Conservation (phyloP, 2,797 vertebrate species). For the Lacerta viridis region DNA sequence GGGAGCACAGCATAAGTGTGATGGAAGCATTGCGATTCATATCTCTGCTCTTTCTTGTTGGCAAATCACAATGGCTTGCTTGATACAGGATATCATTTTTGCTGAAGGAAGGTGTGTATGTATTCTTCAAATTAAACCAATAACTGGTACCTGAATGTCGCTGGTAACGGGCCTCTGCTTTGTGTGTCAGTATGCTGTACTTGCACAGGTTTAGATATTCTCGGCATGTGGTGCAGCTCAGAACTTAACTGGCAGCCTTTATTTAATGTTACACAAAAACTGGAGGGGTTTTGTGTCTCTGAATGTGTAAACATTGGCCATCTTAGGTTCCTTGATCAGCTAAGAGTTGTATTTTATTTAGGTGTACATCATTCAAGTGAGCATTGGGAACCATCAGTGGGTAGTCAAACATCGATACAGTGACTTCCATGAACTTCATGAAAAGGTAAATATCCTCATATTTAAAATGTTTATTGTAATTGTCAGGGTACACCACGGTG, state of each 20-base stretch:
- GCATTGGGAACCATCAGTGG: constrained; percentile 90
- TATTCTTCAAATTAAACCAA: no score
- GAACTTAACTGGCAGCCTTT: not conserved
- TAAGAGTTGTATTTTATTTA: constrained; percentile 72
- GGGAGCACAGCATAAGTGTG: no score
- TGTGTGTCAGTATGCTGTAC: not conserved
- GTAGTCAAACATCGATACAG: constrained; percentile 97
- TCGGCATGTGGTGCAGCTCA: not conserved
- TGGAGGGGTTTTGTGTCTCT: not conserved
- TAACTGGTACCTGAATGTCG: not conserved
- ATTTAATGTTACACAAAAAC: not conserved
- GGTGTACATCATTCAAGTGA: constrained; percentile 96
- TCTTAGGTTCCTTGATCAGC: not conserved
- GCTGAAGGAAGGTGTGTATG: not conserved
- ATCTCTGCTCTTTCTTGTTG: not conserved
- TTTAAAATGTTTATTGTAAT: constrained; percentile 19
- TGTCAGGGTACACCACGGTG: no score
- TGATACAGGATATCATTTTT: no score
- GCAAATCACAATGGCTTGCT: no score
- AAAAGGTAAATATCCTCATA: constrained; percentile 85
- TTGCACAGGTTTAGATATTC: not conserved
- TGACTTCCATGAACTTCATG: constrained; percentile 95
- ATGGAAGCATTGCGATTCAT: no score
- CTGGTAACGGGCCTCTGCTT: not conserved
- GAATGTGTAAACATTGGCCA: not conserved